Evolutionary conservation across 35 echinoderm and acorn worm genomes (phyloP).

Genomic region (Lytechinus variegatus): DNA sequence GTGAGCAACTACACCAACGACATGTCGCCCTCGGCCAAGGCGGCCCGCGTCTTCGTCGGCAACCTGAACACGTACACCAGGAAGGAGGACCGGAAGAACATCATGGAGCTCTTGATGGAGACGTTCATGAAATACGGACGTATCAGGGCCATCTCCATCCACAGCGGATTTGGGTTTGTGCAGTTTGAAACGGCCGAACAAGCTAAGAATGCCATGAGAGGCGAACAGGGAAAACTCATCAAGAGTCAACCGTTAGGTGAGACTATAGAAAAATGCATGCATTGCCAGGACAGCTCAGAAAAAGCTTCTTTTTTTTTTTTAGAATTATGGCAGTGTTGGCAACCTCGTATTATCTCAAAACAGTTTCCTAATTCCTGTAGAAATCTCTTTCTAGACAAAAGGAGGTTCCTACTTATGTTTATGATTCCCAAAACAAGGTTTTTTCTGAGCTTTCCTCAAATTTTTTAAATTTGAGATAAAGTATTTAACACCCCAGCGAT

Average conservation of each 20-base stretch:
- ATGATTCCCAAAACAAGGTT: no score
- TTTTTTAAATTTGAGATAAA: no score
- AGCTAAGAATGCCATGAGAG: constrained; percentile 66
- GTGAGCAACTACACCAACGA: constrained; percentile 83
- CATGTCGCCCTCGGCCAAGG: constrained; percentile 73
- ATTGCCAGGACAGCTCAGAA: no score
- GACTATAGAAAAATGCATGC: background rate
- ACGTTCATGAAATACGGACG: constrained; percentile 78
- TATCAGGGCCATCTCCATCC: constrained; percentile 78
- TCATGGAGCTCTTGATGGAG: constrained; percentile 53
- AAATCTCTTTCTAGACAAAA: no score
- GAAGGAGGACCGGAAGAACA: constrained; percentile 57
- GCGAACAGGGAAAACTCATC: constrained; percentile 82
- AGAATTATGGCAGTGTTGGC: no score
- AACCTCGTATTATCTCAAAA: no score
- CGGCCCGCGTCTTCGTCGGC: constrained; percentile 86
- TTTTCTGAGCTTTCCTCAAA: no score
- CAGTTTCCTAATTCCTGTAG: no score
- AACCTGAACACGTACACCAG: constrained; percentile 89
- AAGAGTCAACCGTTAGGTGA: constrained; percentile 89
- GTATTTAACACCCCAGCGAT: no score
- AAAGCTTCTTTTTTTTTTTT: no score
- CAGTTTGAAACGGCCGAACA: constrained; percentile 68
- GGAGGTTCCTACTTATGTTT: no score
- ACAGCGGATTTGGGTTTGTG: constrained; percentile 91